Evolutionary conservation across 2,797 vertebrate species (phyloP).

Genomic region (Tolypeutes matacus): DNA sequence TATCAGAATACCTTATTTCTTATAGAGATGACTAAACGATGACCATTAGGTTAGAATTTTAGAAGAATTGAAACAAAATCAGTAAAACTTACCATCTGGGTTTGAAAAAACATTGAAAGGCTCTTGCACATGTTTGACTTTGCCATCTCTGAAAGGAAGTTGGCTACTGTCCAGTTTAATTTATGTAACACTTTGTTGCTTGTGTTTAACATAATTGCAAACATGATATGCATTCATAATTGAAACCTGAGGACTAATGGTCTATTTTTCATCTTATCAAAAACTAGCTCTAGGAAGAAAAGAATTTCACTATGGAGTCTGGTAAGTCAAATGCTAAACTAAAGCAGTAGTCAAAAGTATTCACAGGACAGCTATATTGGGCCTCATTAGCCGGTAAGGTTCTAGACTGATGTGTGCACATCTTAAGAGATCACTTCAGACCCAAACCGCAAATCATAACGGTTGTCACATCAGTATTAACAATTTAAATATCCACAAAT

Average conservation of each 20-base stretch:
- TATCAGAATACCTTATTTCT: conserved; percentile 54
- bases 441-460: neutral
- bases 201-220: conserved; percentile 85
- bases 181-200: conserved; percentile 84
- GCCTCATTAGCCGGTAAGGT: neutral
- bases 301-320: conserved; percentile 55
- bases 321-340: conserved; percentile 38
- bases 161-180: conserved; percentile 85
- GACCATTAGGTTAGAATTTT: neutral
- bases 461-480: neutral
- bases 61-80: neutral
- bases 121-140: conserved; percentile 73
- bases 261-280: conserved; percentile 61
- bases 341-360: neutral
- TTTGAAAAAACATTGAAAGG: conserved; percentile 60
- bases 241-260: conserved; percentile 66
- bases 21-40: conserved; percentile 38
- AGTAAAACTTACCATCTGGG: neutral
- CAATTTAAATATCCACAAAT: neutral
- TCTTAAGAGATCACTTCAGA: neutral
- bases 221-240: conserved; percentile 83
- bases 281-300: conserved; percentile 74
- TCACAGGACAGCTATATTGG: neutral
- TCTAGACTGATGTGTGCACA: conserved; percentile 13
- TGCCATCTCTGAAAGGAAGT: conserved; percentile 74